Conservation (phyloP, 2,113 vertebrate genomes). For the Boulengeromyrus knoepffleri region DNA sequence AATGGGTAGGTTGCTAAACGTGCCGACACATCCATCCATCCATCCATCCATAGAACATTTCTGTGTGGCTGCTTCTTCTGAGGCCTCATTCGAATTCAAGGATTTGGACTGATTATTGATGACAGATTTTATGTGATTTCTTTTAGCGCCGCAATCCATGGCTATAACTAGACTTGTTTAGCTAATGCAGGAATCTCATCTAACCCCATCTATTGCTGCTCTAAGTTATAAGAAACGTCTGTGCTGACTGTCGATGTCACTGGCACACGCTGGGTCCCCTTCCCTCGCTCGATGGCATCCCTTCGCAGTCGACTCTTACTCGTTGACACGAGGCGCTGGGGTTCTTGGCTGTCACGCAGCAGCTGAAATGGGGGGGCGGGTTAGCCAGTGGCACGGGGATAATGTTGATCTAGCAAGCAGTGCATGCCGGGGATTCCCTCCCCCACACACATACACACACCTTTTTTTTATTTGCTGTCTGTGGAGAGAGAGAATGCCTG, state of each 20-base stretch:
- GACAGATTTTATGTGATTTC: background rate
- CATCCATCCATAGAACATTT: background rate
- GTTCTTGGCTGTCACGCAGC: background rate
- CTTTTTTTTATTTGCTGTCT: conserved; percentile 10
- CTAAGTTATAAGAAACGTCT: background rate
- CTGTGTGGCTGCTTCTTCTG: background rate
- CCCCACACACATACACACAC: background rate
- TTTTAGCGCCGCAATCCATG: background rate
- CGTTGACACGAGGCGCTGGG: background rate
- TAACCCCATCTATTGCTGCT: background rate
- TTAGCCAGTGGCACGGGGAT: background rate
- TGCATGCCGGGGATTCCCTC: background rate
- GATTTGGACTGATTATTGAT: background rate
- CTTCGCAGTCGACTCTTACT: background rate
- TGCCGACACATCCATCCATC: background rate
- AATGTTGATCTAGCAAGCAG: conserved; percentile 5
- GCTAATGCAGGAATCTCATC: background rate
- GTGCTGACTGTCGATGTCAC: background rate
- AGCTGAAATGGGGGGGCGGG: background rate
- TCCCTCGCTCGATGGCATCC: background rate
- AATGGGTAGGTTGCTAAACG: background rate
- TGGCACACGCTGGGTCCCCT: background rate
- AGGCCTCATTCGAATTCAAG: background rate
- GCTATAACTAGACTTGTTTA: background rate
- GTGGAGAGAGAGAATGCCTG: background rate